phyloP scores from a whole-genome alignment of 2,113 vertebrate genomes.

The Oryzias woworae region DNA sequence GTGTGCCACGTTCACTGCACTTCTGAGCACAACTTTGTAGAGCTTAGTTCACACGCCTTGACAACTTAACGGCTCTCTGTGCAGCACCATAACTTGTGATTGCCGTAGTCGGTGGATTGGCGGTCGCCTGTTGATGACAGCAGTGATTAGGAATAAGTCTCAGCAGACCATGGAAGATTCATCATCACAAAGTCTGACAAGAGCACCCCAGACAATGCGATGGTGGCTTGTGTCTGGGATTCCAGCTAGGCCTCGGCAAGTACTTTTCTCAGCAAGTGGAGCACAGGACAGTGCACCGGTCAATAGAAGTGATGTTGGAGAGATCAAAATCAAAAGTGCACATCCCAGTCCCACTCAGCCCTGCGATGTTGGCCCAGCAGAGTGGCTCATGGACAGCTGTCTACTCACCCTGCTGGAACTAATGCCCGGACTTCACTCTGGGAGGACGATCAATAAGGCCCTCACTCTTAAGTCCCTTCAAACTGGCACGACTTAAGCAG shows the following conservation, averaged over 20 bases:
- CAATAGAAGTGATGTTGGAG: conserved; percentile 73
- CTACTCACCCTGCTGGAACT: conserved; percentile 75
- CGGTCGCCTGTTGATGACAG: conserved; percentile 70
- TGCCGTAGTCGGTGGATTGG: conserved; percentile 63
- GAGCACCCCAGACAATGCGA: conserved; percentile 59
- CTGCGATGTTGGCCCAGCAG: conserved; percentile 68
- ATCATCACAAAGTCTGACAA: conserved; percentile 67
- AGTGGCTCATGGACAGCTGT: conserved; percentile 71
- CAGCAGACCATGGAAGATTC: conserved; percentile 71
- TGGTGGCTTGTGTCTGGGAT: conserved; percentile 47
- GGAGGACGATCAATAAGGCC: conserved; percentile 74
- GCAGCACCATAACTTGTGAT: conserved; percentile 59
- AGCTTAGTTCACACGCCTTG: conserved; percentile 26
- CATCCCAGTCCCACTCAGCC: conserved; percentile 73
- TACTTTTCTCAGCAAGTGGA: conserved; percentile 62
- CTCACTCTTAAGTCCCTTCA: conserved; percentile 66
- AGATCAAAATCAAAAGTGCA: conserved; percentile 78
- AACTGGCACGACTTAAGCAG: conserved; percentile 66
- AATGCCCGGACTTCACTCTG: conserved; percentile 77
- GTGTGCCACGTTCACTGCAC: conserved; percentile 12
- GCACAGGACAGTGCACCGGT: conserved; percentile 64
- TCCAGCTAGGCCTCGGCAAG: conserved; percentile 57
- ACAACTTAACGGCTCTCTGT: conserved; percentile 58
- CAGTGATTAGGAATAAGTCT: conserved; percentile 65
- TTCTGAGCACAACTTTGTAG: conserved; percentile 45